Conservation (phyloP, 2,888 invertebrate genomes). For the Adelognathus sp. region DNA sequence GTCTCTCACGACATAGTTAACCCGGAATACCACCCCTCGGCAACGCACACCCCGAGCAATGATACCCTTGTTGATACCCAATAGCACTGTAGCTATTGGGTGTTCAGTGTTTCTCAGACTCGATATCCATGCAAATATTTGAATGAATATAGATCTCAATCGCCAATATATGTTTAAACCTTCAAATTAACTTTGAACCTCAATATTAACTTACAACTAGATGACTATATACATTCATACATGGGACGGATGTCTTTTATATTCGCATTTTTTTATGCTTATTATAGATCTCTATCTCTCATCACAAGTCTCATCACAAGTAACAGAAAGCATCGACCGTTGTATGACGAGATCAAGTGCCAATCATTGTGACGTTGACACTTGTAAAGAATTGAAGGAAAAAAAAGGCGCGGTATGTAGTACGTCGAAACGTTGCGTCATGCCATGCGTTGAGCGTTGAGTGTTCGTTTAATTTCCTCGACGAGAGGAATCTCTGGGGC, state of each 20-base stretch:
- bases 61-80: slow-evolving; percentile 23
- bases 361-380: not conserved
- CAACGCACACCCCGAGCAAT: not conserved
- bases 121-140: too few species aligned
- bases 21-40: not conserved
- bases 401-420: not conserved
- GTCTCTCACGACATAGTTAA: slow-evolving; percentile 32
- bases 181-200: too few species aligned
- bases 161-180: too few species aligned
- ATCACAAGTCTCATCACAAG: not conserved
- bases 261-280: too few species aligned
- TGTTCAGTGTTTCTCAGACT: not conserved
- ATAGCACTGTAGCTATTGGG: slow-evolving; percentile 1
- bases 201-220: too few species aligned
- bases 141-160: too few species aligned
- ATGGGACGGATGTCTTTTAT: too few species aligned
- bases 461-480: slow-evolving; percentile 77
- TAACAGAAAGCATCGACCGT: not conserved
- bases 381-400: not conserved
- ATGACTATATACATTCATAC: too few species aligned
- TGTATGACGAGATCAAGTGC: not conserved
- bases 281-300: too few species aligned
- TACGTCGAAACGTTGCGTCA: slow-evolving; percentile 30
- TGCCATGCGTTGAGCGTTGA: not conserved
- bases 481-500: not conserved